Base-by-base conservation (phyloP, 2,888 invertebrate genomes). In the Hydrotaea cyrtoneurina region DNA sequence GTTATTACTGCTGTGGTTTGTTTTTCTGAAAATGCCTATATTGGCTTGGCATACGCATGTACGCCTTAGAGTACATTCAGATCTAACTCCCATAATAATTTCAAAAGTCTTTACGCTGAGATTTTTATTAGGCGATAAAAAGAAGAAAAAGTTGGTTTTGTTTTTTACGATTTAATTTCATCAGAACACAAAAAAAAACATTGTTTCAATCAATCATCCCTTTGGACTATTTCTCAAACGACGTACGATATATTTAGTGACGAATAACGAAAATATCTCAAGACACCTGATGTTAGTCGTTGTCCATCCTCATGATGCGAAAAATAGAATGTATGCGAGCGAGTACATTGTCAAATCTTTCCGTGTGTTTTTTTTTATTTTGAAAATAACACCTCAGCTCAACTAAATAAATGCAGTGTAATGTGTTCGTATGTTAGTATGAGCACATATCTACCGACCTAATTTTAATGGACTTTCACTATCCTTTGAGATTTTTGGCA, bases 391-490 rank as follows among this genome's bases (percentile, higher is more conserved):
- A 19, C 66, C 66, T 39, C 43, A 17, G 64, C 36, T 64, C 5
- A 66, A 50, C 19, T 3, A 21, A 66, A 19, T 10, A 21, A 31
- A 64, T 64, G 3, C 36, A 36, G 2, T 17, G 64, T 26, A 66
- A 19, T 23, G 7, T 5, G n/a, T 36, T 19, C 46, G 21, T 23
- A 46, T 21, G 23, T 46, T 23, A 23, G 17, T 23, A 46, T 23
- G 7, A 3, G 64, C 17, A 13, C 21, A 21, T 69, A 21, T 23
- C 1, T 39, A 46, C 13, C 43, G 23, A 69, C 69, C 43, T 69
- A 46, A 69, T 46, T 31, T 31, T 73, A 80, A 72, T 75, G 31
- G n/a, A 85, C 86, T 86, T 85, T 86, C 85, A 78, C 86, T 86
- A 82, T 85, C 82, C 78, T 85, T 86, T 78, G 74, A 57, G 69